Percentiles rank a stretch among this genome's conserved stretches.
phyloP scores from a whole-genome alignment of 2,113 vertebrate genomes.

The Mixornis gularis region DNA sequence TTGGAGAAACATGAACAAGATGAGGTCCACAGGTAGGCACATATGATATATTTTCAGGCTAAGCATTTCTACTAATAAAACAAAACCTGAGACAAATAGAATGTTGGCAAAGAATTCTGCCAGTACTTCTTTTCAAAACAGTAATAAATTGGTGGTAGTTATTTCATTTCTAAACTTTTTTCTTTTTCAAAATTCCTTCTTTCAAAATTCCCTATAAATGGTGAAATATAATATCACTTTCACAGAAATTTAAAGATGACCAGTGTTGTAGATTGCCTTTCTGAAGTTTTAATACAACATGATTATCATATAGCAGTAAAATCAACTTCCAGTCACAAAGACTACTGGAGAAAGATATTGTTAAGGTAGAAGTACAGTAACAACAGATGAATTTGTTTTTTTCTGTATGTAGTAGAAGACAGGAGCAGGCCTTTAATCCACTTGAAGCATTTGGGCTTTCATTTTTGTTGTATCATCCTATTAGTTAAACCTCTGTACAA shows the following conservation, averaged over 20 bases:
- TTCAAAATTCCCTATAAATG: neutral
- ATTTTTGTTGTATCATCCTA: neutral
- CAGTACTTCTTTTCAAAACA: neutral
- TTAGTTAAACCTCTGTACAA: neutral
- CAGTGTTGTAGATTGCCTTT: neutral
- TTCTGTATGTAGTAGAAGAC: neutral
- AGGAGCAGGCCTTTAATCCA: neutral
- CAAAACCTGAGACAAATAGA: neutral
- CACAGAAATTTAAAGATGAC: neutral
- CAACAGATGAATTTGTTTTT: neutral
- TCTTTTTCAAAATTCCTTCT: neutral
- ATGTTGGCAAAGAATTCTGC: neutral
- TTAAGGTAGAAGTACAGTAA: neutral
- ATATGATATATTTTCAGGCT: neutral
- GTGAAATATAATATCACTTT: neutral
- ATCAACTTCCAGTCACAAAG: neutral
- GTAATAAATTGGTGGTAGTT: fast-evolving
- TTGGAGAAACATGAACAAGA: neutral
- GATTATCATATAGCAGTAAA: neutral
- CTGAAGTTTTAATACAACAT: neutral
- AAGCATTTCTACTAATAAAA: neutral
- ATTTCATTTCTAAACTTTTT: neutral
- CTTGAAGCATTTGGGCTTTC: neutral
- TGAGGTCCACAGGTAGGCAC: neutral
- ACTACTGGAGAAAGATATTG: neutral